Evolutionary conservation across 2,797 vertebrate genomes (phyloP).

Genomic region (Spea hammondii): DNA sequence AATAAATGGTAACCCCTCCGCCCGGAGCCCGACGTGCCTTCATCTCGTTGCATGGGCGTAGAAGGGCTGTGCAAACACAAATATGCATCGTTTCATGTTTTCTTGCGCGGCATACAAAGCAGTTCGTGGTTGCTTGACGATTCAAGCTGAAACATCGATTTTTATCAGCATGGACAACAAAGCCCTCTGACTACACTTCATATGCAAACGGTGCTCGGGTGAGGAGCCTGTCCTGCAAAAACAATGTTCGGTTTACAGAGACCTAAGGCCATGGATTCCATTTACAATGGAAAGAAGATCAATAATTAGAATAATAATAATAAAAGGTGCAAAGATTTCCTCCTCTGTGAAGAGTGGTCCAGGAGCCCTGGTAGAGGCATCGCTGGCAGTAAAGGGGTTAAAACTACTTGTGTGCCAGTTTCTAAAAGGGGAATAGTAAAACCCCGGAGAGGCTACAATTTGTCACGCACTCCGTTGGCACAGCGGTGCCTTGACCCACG

Average conservation of each 20-base stretch:
- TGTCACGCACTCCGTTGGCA: slow-evolving; percentile 3
- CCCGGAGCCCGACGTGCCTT: slow-evolving; percentile 9
- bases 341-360: slow-evolving; percentile 10
- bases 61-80: slow-evolving; percentile 17
- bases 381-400: slow-evolving; percentile 53
- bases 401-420: slow-evolving; percentile 79
- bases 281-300: slow-evolving; percentile 69
- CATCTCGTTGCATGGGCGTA: not conserved
- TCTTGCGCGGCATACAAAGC: not conserved
- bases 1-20: slow-evolving; percentile 56
- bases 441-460: slow-evolving; percentile 46
- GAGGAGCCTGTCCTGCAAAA: slow-evolving; percentile 75
- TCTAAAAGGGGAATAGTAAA: slow-evolving; percentile 73
- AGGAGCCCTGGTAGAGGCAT: not conserved
- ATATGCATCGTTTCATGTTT: not conserved
- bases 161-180: slow-evolving; percentile 74
- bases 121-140: slow-evolving; percentile 60
- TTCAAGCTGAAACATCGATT: slow-evolving; percentile 70
- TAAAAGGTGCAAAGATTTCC: slow-evolving; percentile 78
- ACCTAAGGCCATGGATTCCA: slow-evolving; percentile 82
- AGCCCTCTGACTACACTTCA: slow-evolving; percentile 75
- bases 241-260: slow-evolving; percentile 77
- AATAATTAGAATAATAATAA: slow-evolving; percentile 48
- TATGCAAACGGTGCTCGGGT: slow-evolving; percentile 76
- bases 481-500: slow-evolving; percentile 73